Conservation (phyloP, 2,888 invertebrate genomes). For the Clunio marinus region DNA sequence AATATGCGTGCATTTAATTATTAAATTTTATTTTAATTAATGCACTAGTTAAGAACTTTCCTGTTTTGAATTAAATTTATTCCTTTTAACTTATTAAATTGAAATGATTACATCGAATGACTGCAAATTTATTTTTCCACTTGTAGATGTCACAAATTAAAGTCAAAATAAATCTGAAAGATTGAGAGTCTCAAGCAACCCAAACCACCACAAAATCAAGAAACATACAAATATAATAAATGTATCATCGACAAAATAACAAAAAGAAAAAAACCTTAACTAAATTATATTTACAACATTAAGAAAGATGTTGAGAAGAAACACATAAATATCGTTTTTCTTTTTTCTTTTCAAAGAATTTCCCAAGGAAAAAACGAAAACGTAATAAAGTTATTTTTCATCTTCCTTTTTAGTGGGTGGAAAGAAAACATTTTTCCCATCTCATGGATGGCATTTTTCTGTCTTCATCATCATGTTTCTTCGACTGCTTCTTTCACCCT, state of each 20-base stretch:
- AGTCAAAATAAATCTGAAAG: not conserved
- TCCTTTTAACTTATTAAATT: too few relatives aligned
- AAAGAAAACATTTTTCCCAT: constrained; percentile 21
- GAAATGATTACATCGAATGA: too few relatives aligned
- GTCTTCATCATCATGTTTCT: constrained; percentile 36
- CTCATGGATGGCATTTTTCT: constrained; percentile 31
- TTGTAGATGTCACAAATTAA: constrained; percentile 29
- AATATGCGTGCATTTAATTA: too few relatives aligned
- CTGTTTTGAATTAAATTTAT: too few relatives aligned
- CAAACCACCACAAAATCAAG: not conserved
- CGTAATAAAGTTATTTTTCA: constrained; percentile 37
- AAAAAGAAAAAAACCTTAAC: constrained; percentile 25
- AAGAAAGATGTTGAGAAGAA: constrained; percentile 1
- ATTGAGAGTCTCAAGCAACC: not conserved
- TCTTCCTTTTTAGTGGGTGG: not conserved
- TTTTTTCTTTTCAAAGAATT: not conserved
- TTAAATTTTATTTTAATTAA: too few relatives aligned
- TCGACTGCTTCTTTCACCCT: not conserved
- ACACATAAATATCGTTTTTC: constrained; percentile 26
- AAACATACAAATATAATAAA: constrained; percentile 30
- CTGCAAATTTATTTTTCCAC: constrained; percentile 15
- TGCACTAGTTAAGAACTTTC: too few relatives aligned
- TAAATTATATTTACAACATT: constrained; percentile 24
- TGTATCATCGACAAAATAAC: constrained; percentile 24
- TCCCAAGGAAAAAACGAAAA: constrained; percentile 1